A percentile compares a stretch with the other conserved stretches of the same genome.
Conservation (phyloP, 2,888 invertebrate genomes). For the Blera fallax region DNA sequence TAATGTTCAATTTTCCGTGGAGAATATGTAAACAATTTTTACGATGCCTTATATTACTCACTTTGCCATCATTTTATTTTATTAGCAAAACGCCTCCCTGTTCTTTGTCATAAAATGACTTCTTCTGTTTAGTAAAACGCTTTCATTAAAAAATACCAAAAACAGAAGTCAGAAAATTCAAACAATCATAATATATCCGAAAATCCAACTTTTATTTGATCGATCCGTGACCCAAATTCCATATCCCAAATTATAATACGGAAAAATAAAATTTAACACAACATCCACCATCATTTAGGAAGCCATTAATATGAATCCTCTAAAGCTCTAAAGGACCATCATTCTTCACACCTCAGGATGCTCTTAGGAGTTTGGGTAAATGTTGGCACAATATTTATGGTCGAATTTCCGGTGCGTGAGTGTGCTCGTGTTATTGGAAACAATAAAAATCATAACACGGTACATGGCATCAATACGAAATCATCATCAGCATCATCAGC, state of each 20-base stretch:
- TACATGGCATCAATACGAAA: conserved; percentile 30
- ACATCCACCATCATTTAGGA: background rate
- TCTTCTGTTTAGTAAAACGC: background rate
- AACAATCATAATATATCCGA: background rate
- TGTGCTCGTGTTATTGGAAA: conserved; percentile 31
- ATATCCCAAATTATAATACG: background rate
- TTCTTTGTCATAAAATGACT: background rate
- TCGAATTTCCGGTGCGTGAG: background rate
- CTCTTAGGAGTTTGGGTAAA: background rate
- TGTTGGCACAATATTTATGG: background rate
- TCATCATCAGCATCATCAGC: conserved; percentile 13
- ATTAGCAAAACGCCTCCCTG: background rate
- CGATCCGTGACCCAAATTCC: conserved; percentile 1
- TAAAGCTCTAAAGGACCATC: background rate
- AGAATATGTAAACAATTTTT: background rate
- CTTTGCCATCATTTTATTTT: background rate
- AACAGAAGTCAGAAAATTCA: background rate
- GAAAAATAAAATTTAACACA: background rate
- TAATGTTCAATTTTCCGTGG: too few relatives aligned
- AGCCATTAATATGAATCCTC: conserved; percentile 10
- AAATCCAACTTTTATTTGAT: background rate
- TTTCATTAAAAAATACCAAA: background rate
- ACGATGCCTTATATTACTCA: background rate
- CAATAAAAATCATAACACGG: conserved; percentile 30
- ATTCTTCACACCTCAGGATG: background rate